Conservation (phyloP, 2,888 invertebrate species). For the Arge pagana region DNA sequence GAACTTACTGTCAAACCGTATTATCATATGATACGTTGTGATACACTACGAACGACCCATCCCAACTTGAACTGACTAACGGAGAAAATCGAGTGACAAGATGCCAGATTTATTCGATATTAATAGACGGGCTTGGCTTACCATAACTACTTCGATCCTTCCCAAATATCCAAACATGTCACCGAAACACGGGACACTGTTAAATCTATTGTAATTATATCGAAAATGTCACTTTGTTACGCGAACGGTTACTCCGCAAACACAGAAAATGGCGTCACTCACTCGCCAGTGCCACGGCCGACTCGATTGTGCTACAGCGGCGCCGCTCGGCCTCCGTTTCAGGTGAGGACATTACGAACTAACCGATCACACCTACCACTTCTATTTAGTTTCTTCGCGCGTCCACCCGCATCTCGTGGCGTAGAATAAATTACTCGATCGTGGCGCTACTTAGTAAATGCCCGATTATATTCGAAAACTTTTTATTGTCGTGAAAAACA, state of each 20-base stretch:
- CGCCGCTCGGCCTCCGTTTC: constrained; percentile 6
- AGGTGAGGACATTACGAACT: constrained; percentile 3
- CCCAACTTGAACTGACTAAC: constrained; percentile 26
- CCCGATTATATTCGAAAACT: no score
- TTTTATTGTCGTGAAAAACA: no score
- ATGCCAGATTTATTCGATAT: constrained; percentile 27
- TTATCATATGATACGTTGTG: constrained; percentile 7
- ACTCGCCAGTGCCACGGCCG: constrained; percentile 27
- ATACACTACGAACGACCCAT: constrained; percentile 30
- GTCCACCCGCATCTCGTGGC: no score
- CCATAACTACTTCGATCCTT: constrained; percentile 43
- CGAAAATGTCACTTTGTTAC: constrained; percentile 21
- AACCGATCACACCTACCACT: not conserved
- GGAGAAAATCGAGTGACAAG: constrained; percentile 29
- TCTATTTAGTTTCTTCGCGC: not conserved
- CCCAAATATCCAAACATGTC: constrained; percentile 46
- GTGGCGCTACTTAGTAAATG: no score
- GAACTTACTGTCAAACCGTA: constrained; percentile 17
- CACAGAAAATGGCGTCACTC: constrained; percentile 43
- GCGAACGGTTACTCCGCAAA: constrained; percentile 34
- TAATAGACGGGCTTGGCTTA: constrained; percentile 31
- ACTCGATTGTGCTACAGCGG: constrained; percentile 21
- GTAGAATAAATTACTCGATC: no score
- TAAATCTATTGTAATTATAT: not conserved
- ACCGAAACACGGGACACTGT: constrained; percentile 28